A percentile compares a stretch with the other conserved stretches of the same genome.
These are phyloP conservation scores for Falco peregrinus DNA, from an alignment of 2,797 vertebrate genomes.

Conservation along the genomic window DNA sequence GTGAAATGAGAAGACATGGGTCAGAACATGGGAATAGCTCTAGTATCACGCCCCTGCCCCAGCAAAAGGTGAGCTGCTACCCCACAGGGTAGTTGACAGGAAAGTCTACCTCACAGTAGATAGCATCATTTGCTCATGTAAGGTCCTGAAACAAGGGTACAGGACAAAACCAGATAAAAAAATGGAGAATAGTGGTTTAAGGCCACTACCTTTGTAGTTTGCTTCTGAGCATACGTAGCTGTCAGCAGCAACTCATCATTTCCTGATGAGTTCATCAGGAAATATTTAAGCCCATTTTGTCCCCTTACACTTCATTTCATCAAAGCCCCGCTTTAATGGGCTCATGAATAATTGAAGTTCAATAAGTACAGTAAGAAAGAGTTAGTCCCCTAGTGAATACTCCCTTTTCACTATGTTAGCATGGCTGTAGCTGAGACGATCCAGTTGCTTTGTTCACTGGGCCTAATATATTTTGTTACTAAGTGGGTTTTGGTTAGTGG, in stretches of 20 bases:
- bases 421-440: neutral
- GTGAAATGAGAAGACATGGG: neutral
- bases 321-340: neutral
- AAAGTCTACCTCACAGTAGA: neutral
- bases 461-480: neutral
- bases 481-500: neutral
- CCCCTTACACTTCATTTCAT: neutral
- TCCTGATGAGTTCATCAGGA: neutral
- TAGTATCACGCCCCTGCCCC: too few relatives aligned
- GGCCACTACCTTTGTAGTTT: neutral
- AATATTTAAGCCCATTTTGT: neutral
- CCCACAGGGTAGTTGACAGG: neutral
- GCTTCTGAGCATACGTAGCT: neutral
- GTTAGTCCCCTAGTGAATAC: neutral
- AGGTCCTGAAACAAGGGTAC: neutral
- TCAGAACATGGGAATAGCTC: neutral
- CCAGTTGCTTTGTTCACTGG: neutral
- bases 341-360: neutral
- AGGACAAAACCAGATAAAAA: accelerated
- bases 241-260: neutral
- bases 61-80: neutral
- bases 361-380: neutral
- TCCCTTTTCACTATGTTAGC: neutral
- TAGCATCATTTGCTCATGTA: neutral
- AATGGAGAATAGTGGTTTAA: neutral